These are phyloP conservation scores for Lomographa bimaculata DNA, from an alignment of 2,888 invertebrate genomes.

Conservation along the genomic window DNA sequence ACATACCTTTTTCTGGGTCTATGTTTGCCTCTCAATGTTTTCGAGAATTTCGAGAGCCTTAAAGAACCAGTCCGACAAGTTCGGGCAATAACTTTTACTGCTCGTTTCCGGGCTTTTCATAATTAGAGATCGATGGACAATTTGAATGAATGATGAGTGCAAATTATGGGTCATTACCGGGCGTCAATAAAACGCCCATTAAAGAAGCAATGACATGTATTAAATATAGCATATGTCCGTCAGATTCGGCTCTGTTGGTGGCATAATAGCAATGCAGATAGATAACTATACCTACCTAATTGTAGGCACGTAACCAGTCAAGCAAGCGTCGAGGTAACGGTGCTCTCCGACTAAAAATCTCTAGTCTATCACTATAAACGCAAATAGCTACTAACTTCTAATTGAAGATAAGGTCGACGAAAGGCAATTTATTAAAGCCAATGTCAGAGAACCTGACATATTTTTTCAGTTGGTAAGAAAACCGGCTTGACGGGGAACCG, in stretches of 20 bases:
- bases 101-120: conserved; percentile 12
- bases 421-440: conserved; percentile 33
- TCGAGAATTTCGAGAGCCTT: too few relatives aligned
- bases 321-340: conserved; percentile 26
- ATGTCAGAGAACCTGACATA: conserved; percentile 54
- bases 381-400: conserved; percentile 20
- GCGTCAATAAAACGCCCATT: conserved; percentile 15
- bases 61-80: conserved; percentile 3
- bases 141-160: conserved; percentile 15
- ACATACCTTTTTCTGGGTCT: too few relatives aligned
- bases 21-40: too few relatives aligned
- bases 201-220: conserved; percentile 15
- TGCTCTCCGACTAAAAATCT: conserved; percentile 16
- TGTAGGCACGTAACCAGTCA: conserved; percentile 20
- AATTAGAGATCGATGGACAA: conserved; percentile 18
- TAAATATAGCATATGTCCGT: conserved; percentile 17
- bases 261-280: conserved; percentile 10
- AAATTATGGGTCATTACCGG: conserved; percentile 17
- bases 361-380: conserved; percentile 12
- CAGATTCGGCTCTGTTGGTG: conserved; percentile 17
- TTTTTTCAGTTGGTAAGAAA: conserved; percentile 53
- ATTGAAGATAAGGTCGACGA: conserved; percentile 20
- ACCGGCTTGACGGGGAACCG: conserved; percentile 69
- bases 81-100: not conserved
- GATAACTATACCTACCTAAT: conserved; percentile 18